A percentile compares a stretch with the other conserved stretches of the same genome.
phyloP scores from a whole-genome alignment of 1,140 invertebrate species.

The Leptopilina boulardi region DNA sequence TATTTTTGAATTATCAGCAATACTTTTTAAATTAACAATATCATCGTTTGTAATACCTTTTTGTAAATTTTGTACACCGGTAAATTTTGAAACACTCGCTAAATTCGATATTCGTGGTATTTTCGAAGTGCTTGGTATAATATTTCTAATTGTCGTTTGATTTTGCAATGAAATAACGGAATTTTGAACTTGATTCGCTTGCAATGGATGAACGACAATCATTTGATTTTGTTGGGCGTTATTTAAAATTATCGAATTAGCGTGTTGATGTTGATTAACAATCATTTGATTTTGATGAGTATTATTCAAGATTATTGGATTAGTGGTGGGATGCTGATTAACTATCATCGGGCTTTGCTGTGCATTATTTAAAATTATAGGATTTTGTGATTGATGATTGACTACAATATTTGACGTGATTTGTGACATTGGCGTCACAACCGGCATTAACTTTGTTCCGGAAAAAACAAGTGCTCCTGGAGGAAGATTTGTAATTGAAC shows the following conservation, averaged over 20 bases:
- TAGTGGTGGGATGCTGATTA: constrained; percentile 63
- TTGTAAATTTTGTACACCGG: constrained; percentile 1
- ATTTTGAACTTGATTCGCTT: constrained; percentile 64
- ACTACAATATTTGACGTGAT: constrained; percentile 71
- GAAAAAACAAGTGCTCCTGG: constrained; percentile 70
- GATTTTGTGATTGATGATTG: constrained; percentile 65
- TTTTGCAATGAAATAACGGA: constrained; percentile 67
- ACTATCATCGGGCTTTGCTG: constrained; percentile 70
- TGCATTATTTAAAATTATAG: constrained; percentile 65
- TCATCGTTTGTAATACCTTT: neutral
- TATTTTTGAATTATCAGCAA: constrained; percentile 8
- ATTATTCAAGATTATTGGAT: constrained; percentile 66
- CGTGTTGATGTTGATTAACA: constrained; percentile 64
- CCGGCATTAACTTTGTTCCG: constrained; percentile 70
- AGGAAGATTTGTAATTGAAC: constrained; percentile 64
- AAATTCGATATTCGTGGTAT: constrained; percentile 45
- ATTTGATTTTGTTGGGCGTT: constrained; percentile 71
- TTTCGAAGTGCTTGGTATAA: constrained; percentile 58
- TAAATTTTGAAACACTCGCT: neutral
- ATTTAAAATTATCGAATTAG: constrained; percentile 69
- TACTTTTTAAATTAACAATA: neutral
- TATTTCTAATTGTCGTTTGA: constrained; percentile 68
- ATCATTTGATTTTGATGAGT: constrained; percentile 68
- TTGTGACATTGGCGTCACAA: constrained; percentile 67
- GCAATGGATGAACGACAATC: constrained; percentile 72